These are phyloP conservation scores for Tautogolabrus adspersus DNA, from an alignment of 2,113 vertebrate species.

Conservation along the genomic window DNA sequence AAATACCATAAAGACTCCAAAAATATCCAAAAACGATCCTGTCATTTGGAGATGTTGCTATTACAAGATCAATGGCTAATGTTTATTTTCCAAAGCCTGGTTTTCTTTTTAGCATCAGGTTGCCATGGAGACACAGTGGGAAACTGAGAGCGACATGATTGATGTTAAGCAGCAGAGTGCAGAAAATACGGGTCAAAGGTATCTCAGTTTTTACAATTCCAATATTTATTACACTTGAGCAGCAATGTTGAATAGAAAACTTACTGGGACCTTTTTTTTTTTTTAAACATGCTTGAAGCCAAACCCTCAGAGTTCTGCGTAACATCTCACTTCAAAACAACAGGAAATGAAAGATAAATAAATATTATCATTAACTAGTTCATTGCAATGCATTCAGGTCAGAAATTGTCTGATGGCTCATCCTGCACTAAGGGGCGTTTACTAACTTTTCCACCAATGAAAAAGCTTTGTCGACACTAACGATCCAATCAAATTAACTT, in stretches of 20 bases:
- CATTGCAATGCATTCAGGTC: no score
- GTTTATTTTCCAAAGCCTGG: constrained; percentile 15
- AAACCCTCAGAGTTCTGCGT: constrained; percentile 2
- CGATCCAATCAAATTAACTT: no score
- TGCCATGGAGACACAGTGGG: constrained; percentile 44
- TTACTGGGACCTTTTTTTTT: not conserved
- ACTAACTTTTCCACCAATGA: no score
- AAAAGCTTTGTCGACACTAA: no score
- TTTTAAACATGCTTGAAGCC: not conserved
- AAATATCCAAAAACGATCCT: no score
- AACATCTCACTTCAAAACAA: constrained; percentile 13
- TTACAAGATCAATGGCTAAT: not conserved
- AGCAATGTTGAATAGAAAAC: not conserved
- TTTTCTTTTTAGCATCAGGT: constrained; percentile 49
- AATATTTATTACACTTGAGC: not conserved
- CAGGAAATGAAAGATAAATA: not conserved
- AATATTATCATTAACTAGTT: not conserved
- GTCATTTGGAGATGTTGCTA: not conserved
- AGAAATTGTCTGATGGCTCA: no score
- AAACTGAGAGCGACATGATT: constrained; percentile 47
- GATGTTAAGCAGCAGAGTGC: constrained; percentile 34
- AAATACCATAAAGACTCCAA: not conserved
- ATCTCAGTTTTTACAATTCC: not conserved
- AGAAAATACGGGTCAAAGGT: not conserved
- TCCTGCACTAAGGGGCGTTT: no score